phyloP scores from a whole-genome alignment of 2,797 vertebrate genomes.

The Sebastes cheni region DNA sequence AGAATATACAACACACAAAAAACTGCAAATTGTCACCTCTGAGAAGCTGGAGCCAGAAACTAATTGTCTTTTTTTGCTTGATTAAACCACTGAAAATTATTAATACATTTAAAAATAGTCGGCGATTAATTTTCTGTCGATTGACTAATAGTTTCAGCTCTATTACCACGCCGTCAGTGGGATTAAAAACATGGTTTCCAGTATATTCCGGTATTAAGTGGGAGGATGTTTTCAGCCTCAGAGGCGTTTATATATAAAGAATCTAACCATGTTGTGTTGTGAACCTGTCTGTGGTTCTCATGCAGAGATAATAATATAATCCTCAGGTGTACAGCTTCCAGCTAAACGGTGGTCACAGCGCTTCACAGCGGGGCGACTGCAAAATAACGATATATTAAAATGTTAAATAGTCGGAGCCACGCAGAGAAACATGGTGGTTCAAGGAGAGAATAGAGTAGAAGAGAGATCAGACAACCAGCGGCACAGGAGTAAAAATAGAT shows the following conservation, averaged over 20 bases:
- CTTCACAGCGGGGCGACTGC: not conserved
- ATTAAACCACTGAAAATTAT: too few species aligned
- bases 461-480: not conserved
- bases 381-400: not conserved
- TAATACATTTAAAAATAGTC: too few species aligned
- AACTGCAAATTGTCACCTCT: not conserved
- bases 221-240: not conserved
- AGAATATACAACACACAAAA: not conserved
- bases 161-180: not conserved
- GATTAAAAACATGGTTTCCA: not conserved
- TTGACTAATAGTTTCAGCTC: too few species aligned
- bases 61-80: too few species aligned
- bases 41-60: too few species aligned
- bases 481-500: constrained; percentile 59
- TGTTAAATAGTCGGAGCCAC: not conserved
- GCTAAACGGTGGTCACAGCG: not conserved
- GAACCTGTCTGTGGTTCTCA: constrained; percentile 31
- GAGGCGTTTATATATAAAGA: not conserved
- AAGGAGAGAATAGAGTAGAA: not conserved
- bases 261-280: constrained; percentile 12
- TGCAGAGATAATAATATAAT: constrained; percentile 13
- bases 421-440: not conserved
- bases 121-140: too few species aligned
- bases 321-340: constrained; percentile 9
- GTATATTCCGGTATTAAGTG: not conserved